phyloP scores from a whole-genome alignment of 1,140 invertebrate genomes.

The Heterodera schachtii region DNA sequence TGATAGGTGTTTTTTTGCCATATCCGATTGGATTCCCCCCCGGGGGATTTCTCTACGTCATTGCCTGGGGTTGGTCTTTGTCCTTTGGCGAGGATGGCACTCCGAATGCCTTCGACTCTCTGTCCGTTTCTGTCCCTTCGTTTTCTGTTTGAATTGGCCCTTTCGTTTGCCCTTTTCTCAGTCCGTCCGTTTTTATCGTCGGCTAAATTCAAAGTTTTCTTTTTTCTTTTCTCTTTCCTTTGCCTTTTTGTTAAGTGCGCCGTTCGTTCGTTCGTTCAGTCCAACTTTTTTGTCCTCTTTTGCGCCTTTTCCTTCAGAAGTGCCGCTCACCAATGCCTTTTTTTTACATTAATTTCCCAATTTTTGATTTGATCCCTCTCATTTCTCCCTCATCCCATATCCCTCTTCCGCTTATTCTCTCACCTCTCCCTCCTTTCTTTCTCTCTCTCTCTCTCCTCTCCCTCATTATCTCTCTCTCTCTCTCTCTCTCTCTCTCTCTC shows the following conservation, averaged over 20 bases:
- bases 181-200: not conserved
- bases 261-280: not conserved
- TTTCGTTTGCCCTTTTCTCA: not conserved
- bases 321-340: not conserved
- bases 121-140: not conserved
- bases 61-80: not conserved
- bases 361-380: too few relatives aligned
- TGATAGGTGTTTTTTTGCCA: too few relatives aligned
- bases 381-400: too few relatives aligned
- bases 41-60: not conserved
- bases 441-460: too few relatives aligned
- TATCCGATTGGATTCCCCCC: not conserved
- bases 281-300: slow-evolving; percentile 23
- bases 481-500: too few relatives aligned
- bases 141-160: not conserved
- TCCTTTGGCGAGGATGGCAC: not conserved
- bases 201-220: not conserved
- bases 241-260: not conserved
- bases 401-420: too few relatives aligned
- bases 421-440: too few relatives aligned
- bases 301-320: slow-evolving; percentile 8
- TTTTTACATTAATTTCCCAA: not conserved
- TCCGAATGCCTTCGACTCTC: not conserved
- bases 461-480: too few relatives aligned
- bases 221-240: not conserved